Conservation (phyloP, 2,888 invertebrate species). For the Bibio marci region DNA sequence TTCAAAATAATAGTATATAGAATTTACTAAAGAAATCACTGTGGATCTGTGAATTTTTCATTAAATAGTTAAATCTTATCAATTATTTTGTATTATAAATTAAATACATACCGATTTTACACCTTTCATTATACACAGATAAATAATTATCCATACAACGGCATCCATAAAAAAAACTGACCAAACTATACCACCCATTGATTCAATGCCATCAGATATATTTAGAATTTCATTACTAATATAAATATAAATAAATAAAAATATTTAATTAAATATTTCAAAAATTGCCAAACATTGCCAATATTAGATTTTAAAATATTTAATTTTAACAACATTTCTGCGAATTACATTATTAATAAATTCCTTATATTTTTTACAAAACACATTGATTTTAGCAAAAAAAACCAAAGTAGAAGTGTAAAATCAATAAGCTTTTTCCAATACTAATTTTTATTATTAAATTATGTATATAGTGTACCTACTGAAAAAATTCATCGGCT, state of each 20-base stretch:
- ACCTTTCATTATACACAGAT: slow-evolving; percentile 71
- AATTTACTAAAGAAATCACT: too few relatives aligned
- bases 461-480: slow-evolving; percentile 13
- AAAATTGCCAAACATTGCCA: too few relatives aligned
- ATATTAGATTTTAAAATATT: too few relatives aligned
- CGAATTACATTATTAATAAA: too few relatives aligned
- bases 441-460: not conserved
- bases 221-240: slow-evolving; percentile 58
- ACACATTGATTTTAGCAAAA: too few relatives aligned
- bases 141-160: slow-evolving; percentile 64
- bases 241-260: slow-evolving; percentile 4
- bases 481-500: slow-evolving; percentile 75
- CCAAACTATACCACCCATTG: slow-evolving; percentile 65
- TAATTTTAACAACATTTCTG: too few relatives aligned
- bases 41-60: too few relatives aligned
- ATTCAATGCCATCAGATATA: slow-evolving; percentile 53
- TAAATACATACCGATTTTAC: slow-evolving; percentile 78
- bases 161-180: slow-evolving; percentile 57
- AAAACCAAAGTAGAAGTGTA: too few relatives aligned
- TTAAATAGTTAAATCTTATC: too few relatives aligned
- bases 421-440: too few relatives aligned
- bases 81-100: not conserved
- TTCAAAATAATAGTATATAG: too few relatives aligned
- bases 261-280: not conserved
- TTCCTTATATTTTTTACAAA: too few relatives aligned